Evolutionary conservation across 1,140 invertebrate genomes (phyloP), one percentile per base, ranked within the genome.

Genomic region (Camponotus floridanus): DNA sequence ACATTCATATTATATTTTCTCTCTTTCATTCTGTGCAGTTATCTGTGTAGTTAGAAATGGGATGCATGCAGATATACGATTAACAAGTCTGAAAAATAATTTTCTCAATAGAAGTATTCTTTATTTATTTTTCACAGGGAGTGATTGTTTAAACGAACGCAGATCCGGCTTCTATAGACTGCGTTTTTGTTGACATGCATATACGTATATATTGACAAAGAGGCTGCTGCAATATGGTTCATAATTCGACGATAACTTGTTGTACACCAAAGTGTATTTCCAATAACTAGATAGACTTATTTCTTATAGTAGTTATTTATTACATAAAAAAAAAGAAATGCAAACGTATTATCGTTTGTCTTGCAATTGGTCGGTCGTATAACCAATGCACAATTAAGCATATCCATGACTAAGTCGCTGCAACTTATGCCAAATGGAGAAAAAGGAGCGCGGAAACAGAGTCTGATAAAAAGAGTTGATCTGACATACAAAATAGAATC

Each of bases 371-470:
- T 81, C 67, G 76, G 36, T 59, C 13, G 55, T 45, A 39, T 61
- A 26, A 61, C 57, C 86, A 68, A 90, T 85, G 81, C 74, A 51
- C 48, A 83, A 91, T 70, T 87, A 92, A 91, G 92, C 92, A 92
- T 92, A 92, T 92, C 92, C 88, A 91, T 91, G 92, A 92, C 87
- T 88, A 91, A 92, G 86, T 79, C 87, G 65, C 64, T 86, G 79
- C 57, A 65, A 90, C 57, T 81, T 74, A 87, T 71, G 81, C 73
- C 64, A 85, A 85, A 85, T n/a, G 51, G 48, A 57, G 65, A 59
- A 74, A 71, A 89, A 62, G 76, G 83, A 88, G 87, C 76, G 85
- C 87, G 88, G 88, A 88, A 88, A 88, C 76, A 64, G 67, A 89
- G 45, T 88, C 84, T 89, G 88, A 80, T 21, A 11, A 31, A 31